Base-by-base conservation (phyloP, 2,113 vertebrate genomes). In the Lanius ludovicianus region DNA sequence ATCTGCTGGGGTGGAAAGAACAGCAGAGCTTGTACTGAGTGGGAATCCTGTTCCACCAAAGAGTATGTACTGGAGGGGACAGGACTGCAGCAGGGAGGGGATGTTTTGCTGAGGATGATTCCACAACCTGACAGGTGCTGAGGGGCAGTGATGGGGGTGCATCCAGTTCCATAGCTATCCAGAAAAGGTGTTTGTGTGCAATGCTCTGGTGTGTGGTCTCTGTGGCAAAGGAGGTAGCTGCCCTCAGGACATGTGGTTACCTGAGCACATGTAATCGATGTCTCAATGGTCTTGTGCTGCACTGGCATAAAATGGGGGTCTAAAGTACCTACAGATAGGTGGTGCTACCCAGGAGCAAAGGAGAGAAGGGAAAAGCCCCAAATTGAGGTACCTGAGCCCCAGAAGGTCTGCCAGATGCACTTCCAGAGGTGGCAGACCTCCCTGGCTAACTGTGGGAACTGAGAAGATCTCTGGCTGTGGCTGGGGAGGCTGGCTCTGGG, bases 251-350 rank as follows among this genome's bases (percentile, higher is more conserved):
- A 17, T 2, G 2, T 47, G 19, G 5, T 53, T 59, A 33, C 35
- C 41, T 52, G 49, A 47, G 49, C 33, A 13, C 0, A 0, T 33
- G 6, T 22, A 39, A 49, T 23, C 55, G 14, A 24, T 22, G 25
- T 27, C 70, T 52, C 46, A 33, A 10, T 53, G 55, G 50, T 47
- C 25, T 59, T 33, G 20, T 13, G 44, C 7, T 60, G 60, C 10
- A 5, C 15, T 46, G 84, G 37, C 37, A 44, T 52, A 21, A 60
- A 57, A 28, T 11, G 15, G 17, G 25, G 15, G 8, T 59, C 39
- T 68, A 7, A 10, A 57, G 47, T 41, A 55, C 47, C 46, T 41
- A 15, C 46, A 50, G 84, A n/a, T 23, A 24, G 30, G n/a, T 20
- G 27, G 31, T 20, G 69, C 87, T 49, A 7, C 17, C 30, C 23